Evolutionary conservation across 2,113 vertebrate species (phyloP).

Genomic region (Haemorhous mexicanus): DNA sequence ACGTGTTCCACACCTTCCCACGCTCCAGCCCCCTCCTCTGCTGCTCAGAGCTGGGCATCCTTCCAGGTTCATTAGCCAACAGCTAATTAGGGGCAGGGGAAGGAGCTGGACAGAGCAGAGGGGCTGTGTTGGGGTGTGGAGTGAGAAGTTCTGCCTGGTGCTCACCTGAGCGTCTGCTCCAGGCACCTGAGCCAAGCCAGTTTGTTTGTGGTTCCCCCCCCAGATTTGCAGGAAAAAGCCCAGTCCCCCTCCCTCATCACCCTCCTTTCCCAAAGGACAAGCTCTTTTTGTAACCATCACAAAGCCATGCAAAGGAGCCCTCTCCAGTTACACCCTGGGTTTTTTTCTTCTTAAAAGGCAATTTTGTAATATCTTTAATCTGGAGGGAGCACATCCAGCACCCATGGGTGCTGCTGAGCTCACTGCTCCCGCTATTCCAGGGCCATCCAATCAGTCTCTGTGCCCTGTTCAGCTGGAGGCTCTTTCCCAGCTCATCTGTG

Average conservation of each 20-base stretch:
- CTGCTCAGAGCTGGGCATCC: neutral
- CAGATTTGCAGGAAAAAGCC: neutral
- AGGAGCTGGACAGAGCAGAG: neutral
- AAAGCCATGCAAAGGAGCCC: neutral
- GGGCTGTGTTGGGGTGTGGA: neutral
- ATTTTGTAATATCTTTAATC: neutral
- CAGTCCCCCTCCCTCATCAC: neutral
- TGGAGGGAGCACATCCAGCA: neutral
- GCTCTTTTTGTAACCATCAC: neutral
- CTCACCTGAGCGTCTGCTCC: neutral
- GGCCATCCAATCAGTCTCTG: neutral
- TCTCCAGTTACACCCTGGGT: neutral
- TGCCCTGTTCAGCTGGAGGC: neutral
- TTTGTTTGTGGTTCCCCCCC: neutral
- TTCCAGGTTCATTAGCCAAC: neutral
- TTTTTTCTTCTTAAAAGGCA: neutral
- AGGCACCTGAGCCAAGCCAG: neutral
- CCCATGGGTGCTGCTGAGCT: neutral
- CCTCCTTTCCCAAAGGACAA: neutral
- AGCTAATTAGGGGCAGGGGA: neutral
- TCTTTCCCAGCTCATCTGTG: neutral
- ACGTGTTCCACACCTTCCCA: neutral
- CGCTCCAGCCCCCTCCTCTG: neutral
- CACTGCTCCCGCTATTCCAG: accelerated
- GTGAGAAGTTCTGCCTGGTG: accelerated